These are phyloP conservation scores for Sturnus vulgaris DNA, from an alignment of 2,113 vertebrate genomes.

Conservation along the genomic window DNA sequence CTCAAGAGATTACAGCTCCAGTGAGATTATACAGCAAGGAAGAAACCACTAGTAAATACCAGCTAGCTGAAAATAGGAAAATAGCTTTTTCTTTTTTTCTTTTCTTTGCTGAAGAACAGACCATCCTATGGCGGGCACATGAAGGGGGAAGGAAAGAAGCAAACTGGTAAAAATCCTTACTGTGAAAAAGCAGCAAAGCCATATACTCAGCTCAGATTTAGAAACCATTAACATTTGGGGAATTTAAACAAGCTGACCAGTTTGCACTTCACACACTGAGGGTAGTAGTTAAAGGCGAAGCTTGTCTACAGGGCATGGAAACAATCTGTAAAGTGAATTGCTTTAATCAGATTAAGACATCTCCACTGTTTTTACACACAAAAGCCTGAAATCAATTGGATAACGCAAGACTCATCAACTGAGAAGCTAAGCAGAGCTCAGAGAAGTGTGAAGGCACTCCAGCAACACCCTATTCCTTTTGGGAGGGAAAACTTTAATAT, in stretches of 20 bases:
- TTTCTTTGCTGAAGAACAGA: neutral
- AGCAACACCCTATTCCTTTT: neutral
- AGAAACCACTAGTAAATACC: neutral
- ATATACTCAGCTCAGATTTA: neutral
- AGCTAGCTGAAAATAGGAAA: neutral
- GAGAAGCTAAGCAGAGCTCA: neutral
- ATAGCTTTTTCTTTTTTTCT: neutral
- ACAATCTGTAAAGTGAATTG: neutral
- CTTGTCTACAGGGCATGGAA: neutral
- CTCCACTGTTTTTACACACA: neutral
- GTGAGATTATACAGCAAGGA: neutral
- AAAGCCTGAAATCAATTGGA: neutral
- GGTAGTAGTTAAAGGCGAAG: neutral
- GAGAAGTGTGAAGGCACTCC: neutral
- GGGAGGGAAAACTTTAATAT: neutral
- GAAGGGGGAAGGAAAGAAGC: neutral
- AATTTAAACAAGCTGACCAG: neutral
- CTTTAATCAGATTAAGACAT: neutral
- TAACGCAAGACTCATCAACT: neutral
- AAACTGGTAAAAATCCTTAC: neutral
- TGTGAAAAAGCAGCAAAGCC: neutral
- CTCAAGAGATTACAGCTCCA: conserved; percentile 1
- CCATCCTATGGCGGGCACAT: neutral
- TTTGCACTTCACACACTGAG: neutral
- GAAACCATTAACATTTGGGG: neutral